Evolutionary conservation across 2,888 invertebrate species (phyloP), one percentile per base, ranked within the genome.

Genomic region (Euproctis similis): DNA sequence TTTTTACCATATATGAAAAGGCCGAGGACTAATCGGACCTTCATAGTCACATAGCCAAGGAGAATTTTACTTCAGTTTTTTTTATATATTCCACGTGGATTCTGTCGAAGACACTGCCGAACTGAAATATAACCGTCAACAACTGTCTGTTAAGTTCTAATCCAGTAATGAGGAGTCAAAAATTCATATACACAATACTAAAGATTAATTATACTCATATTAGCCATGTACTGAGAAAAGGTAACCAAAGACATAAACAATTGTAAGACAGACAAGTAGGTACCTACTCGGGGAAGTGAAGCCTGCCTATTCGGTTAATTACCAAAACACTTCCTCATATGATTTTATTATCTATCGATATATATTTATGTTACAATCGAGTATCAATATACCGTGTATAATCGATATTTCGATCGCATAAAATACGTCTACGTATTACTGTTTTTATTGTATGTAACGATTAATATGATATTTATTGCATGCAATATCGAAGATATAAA

Each of bases 191-290:
- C 59, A 57, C 51, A 40, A 56, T 62, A 61, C 48, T 60, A 49
- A 39, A 62, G 63, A 69, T 70, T 72, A 71, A 72, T 76, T 74
- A 68, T 54, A 65, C 52, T 51, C 53, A 55, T 60, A 62, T 57
- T 59, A 56, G 64, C 63, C 56, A 55, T 60, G 42, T 41, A 39
- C 32, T 35, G 42, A 16, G 40, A 39, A 31, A 42, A 40, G 33
- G 44, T 50, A 42, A 31, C 46, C 52, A 46, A 51, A 54, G 36
- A 42, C 49, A 51, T 51, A 39, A 59, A 57, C 56, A 53, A 57
- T 41, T 29, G 37, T 42, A 42, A 46, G 40, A 50, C 53, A 46
- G 50, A 53, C 50, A n/a, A n/a, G n/a, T n/a, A n/a, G n/a, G n/a
- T n/a, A n/a, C n/a, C n/a, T n/a, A n/a, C n/a, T n/a, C n/a, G 42